Conservation (phyloP, 2,888 invertebrate species). For the Diadegma fenestrale region DNA sequence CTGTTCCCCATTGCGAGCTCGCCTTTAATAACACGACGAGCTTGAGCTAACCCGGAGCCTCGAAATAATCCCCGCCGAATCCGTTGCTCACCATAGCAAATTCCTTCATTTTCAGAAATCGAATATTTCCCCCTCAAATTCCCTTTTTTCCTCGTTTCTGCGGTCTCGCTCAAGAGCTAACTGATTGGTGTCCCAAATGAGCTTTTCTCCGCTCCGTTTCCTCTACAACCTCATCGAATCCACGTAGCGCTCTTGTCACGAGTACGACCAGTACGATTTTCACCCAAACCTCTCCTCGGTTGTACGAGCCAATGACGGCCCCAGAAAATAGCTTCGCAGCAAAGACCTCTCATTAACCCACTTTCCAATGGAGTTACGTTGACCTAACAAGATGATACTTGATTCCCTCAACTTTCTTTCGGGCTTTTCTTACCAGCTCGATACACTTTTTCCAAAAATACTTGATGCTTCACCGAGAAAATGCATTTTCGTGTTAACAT, state of each 20-base stretch:
- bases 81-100: constrained; percentile 6
- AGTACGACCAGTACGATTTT: constrained; percentile 39
- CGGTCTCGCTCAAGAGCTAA: constrained; percentile 31
- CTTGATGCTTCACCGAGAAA: neutral
- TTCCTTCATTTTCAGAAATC: constrained; percentile 19
- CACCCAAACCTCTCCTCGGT: constrained; percentile 42
- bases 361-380: constrained; percentile 41
- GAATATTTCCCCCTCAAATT: constrained; percentile 21
- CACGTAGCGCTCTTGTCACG: constrained; percentile 26
- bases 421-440: neutral
- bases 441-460: neutral
- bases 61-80: constrained; percentile 33
- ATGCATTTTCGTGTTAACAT: neutral
- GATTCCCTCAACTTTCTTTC: constrained; percentile 6
- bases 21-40: neutral
- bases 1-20: constrained; percentile 1
- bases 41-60: constrained; percentile 1
- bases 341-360: constrained; percentile 59
- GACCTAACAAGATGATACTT: constrained; percentile 13
- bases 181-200: constrained; percentile 63
- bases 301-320: constrained; percentile 32
- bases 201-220: constrained; percentile 42
- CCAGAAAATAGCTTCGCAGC: constrained; percentile 37
- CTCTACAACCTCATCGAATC: constrained; percentile 10
- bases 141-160: constrained; percentile 15